A percentile compares a stretch with the other conserved stretches of the same genome.
phyloP scores from a whole-genome alignment of 2,797 vertebrate species.

The Gymnodraco acuticeps region DNA sequence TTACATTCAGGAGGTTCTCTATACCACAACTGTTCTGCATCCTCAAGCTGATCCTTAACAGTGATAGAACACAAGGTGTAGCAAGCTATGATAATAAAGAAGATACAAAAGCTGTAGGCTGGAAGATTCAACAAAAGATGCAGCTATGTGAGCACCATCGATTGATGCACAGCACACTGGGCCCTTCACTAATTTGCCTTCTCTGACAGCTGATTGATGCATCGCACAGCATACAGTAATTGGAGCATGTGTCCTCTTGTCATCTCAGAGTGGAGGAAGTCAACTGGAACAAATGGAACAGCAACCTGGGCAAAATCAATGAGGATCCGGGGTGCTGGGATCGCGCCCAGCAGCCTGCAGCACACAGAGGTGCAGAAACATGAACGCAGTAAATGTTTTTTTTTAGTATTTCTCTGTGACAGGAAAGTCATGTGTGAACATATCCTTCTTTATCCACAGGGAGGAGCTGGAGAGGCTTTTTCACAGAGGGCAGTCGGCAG shows the following conservation, averaged over 20 bases:
- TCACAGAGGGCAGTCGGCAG: conserved; percentile 34
- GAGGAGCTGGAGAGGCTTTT: conserved; percentile 70
- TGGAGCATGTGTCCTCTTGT: conserved; percentile 70
- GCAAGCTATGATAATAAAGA: conserved; percentile 8
- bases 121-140: conserved; percentile 25
- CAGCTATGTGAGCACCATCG: conserved; percentile 41
- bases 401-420: conserved; percentile 1
- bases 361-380: conserved; percentile 50
- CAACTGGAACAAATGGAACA: conserved; percentile 98
- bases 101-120: conserved; percentile 16
- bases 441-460: conserved; percentile 73
- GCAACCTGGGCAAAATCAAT: conserved; percentile 90
- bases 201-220: conserved; percentile 68
- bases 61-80: not conserved
- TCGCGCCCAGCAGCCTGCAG: not conserved
- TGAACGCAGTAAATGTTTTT: not conserved
- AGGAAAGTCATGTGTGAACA: not conserved
- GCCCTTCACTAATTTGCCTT: conserved; percentile 54
- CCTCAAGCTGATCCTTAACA: not conserved
- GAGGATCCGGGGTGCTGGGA: conserved; percentile 90
- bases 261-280: conserved; percentile 93
- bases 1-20: not conserved
- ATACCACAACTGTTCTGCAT: not conserved
- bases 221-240: conserved; percentile 64
- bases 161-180: conserved; percentile 25